phyloP scores from a whole-genome alignment of 2,888 invertebrate genomes.

The Aleiodes alternator region DNA sequence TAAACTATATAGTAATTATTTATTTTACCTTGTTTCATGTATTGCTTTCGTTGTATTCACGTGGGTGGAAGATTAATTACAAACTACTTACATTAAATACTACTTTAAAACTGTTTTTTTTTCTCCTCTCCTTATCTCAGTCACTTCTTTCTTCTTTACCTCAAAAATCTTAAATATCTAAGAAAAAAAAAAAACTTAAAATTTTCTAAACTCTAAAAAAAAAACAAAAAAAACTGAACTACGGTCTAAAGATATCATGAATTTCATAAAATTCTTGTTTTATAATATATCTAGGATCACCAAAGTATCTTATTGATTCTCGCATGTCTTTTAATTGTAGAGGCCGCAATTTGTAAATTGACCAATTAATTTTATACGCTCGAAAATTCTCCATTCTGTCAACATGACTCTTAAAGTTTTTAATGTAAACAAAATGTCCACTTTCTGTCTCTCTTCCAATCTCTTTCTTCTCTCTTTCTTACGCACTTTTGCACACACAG shows the following conservation, averaged over 20 bases:
- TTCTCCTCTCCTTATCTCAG: conserved; percentile 32
- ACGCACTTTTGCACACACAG: neutral
- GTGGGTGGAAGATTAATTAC: conserved; percentile 67
- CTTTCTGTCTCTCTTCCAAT: neutral
- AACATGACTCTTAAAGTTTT: conserved; percentile 6
- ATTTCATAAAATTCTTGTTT: conserved; percentile 31
- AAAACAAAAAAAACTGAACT: neutral
- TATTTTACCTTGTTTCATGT: conserved; percentile 70
- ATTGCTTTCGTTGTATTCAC: conserved; percentile 75
- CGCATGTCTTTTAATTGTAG: conserved; percentile 36
- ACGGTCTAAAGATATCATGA: conserved; percentile 30
- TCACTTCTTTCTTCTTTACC: conserved; percentile 40
- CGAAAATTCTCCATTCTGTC: conserved; percentile 29
- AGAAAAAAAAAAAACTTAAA: too few relatives aligned
- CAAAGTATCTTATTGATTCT: conserved; percentile 38
- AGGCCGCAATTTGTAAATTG: conserved; percentile 30
- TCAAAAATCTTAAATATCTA: too few relatives aligned
- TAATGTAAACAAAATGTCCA: conserved; percentile 16
- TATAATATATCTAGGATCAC: conserved; percentile 43
- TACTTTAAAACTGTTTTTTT: neutral
- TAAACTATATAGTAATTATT: conserved; percentile 10
- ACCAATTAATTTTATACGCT: neutral
- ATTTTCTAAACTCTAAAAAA: neutral
- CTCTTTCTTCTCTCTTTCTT: too few relatives aligned
- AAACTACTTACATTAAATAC: conserved; percentile 40